Conservation (phyloP, 2,113 vertebrate species). For the Genyomyrus donnyi region DNA sequence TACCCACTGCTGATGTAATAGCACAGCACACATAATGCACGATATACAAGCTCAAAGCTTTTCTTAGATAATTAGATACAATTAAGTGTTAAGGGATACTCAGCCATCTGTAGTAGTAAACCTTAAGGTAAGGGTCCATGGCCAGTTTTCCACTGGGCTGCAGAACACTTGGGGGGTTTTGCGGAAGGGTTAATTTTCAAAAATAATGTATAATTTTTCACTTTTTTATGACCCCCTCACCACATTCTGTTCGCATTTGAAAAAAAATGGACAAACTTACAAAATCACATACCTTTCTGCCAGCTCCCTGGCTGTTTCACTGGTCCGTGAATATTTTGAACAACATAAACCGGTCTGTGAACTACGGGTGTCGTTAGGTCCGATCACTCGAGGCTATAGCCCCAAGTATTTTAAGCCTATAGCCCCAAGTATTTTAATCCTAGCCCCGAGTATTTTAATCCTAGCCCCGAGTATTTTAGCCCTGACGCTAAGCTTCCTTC, state of each 20-base stretch:
- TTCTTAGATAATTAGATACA: background rate
- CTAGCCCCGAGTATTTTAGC: too few relatives aligned
- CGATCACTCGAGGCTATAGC: background rate
- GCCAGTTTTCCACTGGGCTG: background rate
- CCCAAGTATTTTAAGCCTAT: background rate
- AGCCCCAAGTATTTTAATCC: background rate
- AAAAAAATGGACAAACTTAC: background rate
- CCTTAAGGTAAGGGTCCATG: background rate
- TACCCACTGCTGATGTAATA: background rate
- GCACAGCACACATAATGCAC: background rate
- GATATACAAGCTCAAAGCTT: background rate
- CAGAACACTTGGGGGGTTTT: background rate
- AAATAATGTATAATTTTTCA: background rate
- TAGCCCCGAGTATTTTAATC: background rate
- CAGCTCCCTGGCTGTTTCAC: background rate
- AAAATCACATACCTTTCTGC: background rate
- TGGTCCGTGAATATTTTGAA: background rate
- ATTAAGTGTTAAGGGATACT: background rate
- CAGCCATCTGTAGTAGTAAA: background rate
- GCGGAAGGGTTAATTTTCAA: background rate
- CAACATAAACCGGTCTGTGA: background rate
- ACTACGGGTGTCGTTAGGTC: background rate
- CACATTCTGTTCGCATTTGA: background rate
- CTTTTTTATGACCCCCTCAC: background rate
- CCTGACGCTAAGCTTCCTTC: background rate